These are phyloP conservation scores for Corythornis cristatus DNA, from an alignment of 2,113 vertebrate genomes.

Conservation along the genomic window DNA sequence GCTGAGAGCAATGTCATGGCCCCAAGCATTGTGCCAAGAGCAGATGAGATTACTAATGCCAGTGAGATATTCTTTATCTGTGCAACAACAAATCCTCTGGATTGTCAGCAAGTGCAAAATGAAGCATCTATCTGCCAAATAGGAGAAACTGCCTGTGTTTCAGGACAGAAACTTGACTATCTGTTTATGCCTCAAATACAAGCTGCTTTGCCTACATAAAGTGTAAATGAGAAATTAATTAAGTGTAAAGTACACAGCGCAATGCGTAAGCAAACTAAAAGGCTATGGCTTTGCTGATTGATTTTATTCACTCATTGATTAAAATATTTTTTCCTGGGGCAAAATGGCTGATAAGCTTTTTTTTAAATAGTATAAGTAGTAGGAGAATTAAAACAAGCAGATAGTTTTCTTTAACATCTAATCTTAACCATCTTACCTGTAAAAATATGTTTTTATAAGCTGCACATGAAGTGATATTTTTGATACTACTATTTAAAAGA, in stretches of 20 bases:
- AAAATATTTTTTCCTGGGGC: background rate
- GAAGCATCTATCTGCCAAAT: background rate
- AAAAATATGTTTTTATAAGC: background rate
- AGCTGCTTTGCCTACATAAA: background rate
- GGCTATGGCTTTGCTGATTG: background rate
- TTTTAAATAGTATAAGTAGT: background rate
- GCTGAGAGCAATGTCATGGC: background rate
- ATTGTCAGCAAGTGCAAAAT: background rate
- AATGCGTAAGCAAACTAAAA: background rate
- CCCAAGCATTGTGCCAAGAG: background rate
- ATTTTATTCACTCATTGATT: slow-evolving; percentile 15
- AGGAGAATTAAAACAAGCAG: background rate
- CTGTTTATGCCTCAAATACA: background rate
- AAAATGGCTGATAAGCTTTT: background rate
- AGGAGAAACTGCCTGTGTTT: background rate
- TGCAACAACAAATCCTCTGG: background rate
- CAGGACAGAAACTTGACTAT: background rate
- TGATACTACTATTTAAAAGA: background rate
- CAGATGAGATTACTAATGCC: slow-evolving; percentile 9
- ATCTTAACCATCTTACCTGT: background rate
- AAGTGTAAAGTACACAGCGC: background rate
- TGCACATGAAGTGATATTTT: background rate
- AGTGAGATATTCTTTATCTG: slow-evolving; percentile 20
- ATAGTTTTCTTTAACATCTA: background rate
- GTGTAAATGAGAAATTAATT: slow-evolving; percentile 10